Base-by-base conservation (phyloP, 1,140 invertebrate species). In the Meloidogyne floridensis region DNA sequence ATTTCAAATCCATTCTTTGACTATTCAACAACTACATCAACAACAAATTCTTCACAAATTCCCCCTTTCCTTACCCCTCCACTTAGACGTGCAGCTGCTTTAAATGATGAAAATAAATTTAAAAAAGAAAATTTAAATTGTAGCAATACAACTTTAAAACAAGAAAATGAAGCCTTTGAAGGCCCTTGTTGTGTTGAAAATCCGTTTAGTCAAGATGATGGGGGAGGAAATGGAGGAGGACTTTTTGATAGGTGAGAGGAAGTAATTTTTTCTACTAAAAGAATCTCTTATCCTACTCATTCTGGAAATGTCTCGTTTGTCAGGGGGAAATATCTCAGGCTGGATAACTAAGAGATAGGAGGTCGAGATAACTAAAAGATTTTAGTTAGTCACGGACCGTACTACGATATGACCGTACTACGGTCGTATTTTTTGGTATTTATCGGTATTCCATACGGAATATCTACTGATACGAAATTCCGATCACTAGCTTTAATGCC, bases 1-100 rank as follows among this genome's bases (percentile, higher is more conserved):
- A 65, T 65, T 65, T 65, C 59, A 65, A 65, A 65, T 65, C 59
- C 59, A 65, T 65, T 65, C n/a, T 65, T 65, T 65, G n/a, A 65
- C n/a, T n/a, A 65, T 65, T 65, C 59, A 7, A 65, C 59, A n/a
- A 65, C n/a, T 65, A 10, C 53, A 9, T 54, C 53, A 9, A 10
- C 53, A n/a, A n/a, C 59, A n/a, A 65, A 15, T 65, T 65, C 59
- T 65, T 65, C 59, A 18, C 56, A 59, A 59, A 65, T 65, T 18
- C 15, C 59, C n/a, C 59, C 59, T 65, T 65, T 65, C n/a, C 59
- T 65, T 65, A 65, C 59, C n/a, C 59, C 59, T n/a, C 59, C 15
- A n/a, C n/a, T 65, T 65, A 15, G 15, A n/a, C 59, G 59, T 65
- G 59, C 59, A 65, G 59, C 59, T 65, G 59, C n/a, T n/a, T n/a